phyloP scores from a whole-genome alignment of 2,888 invertebrate species.

The Xanthorhoe designata region DNA sequence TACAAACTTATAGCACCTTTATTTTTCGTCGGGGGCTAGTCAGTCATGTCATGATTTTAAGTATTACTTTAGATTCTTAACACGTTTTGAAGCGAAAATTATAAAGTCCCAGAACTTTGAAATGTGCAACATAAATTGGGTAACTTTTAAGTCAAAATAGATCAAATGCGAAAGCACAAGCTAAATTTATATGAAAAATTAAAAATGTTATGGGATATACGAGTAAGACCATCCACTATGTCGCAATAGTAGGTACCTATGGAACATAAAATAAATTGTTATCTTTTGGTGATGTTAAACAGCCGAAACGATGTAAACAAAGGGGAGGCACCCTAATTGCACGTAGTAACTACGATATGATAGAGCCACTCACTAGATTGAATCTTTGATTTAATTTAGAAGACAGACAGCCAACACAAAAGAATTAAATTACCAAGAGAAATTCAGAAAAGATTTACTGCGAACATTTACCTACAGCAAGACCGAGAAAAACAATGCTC shows the following conservation, averaged over 20 bases:
- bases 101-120: not conserved
- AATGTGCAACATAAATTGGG: constrained; percentile 8
- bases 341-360: constrained; percentile 23
- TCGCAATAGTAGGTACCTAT: constrained; percentile 14
- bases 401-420: constrained; percentile 7
- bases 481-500: constrained; percentile 18
- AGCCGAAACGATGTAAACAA: too few species aligned
- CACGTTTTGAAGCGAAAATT: not conserved
- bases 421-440: constrained; percentile 14
- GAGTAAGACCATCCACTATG: constrained; percentile 37
- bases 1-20: too few species aligned
- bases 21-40: too few species aligned
- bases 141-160: constrained; percentile 9
- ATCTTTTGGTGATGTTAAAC: constrained; percentile 31
- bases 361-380: constrained; percentile 27
- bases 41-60: too few species aligned
- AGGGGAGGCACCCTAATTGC: constrained; percentile 34
- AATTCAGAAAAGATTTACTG: constrained; percentile 24
- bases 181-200: constrained; percentile 33
- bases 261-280: constrained; percentile 34
- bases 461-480: constrained; percentile 19
- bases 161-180: constrained; percentile 37
- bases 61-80: too few species aligned
- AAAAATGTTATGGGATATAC: constrained; percentile 34
- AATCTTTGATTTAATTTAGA: constrained; percentile 18